These are phyloP conservation scores for Rana temporaria DNA, from an alignment of 2,113 vertebrate species.

Conservation along the genomic window DNA sequence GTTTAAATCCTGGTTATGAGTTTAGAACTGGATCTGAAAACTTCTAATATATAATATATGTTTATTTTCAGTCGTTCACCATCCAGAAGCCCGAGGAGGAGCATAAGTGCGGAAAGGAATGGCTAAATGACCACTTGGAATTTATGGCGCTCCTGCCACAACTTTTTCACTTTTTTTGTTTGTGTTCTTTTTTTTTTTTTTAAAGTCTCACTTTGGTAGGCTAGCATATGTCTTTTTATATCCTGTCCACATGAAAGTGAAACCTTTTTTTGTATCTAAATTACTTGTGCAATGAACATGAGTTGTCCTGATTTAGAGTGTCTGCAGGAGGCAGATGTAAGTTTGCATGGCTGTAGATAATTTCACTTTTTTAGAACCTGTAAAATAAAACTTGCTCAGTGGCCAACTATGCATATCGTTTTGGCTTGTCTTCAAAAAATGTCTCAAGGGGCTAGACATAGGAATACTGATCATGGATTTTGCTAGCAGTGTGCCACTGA, in stretches of 20 bases:
- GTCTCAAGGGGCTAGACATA: too few relatives aligned
- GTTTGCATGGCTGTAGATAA: background rate
- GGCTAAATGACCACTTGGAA: constrained; percentile 73
- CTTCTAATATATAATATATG: background rate
- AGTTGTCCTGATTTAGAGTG: constrained; percentile 66
- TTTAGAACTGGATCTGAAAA: background rate
- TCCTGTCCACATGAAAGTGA: constrained; percentile 74
- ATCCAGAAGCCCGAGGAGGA: constrained; percentile 83
- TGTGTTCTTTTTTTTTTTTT: constrained; percentile 77
- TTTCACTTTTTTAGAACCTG: too few relatives aligned
- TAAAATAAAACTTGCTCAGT: too few relatives aligned
- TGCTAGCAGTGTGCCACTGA: background rate
- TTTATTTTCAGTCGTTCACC: constrained; percentile 78
- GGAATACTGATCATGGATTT: background rate
- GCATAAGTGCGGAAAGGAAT: constrained; percentile 82
- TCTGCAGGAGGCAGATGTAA: background rate
- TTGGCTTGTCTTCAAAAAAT: too few relatives aligned
- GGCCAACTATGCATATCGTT: too few relatives aligned
- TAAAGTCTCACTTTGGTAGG: constrained; percentile 71
- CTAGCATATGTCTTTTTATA: constrained; percentile 74
- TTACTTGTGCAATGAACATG: constrained; percentile 77
- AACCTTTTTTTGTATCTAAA: constrained; percentile 84
- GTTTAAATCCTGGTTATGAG: too few relatives aligned
- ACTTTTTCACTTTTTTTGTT: constrained; percentile 62
- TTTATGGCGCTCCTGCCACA: background rate